Evolutionary conservation across 1,140 invertebrate species (phyloP).

Genomic region (Metaphire vulgaris): DNA sequence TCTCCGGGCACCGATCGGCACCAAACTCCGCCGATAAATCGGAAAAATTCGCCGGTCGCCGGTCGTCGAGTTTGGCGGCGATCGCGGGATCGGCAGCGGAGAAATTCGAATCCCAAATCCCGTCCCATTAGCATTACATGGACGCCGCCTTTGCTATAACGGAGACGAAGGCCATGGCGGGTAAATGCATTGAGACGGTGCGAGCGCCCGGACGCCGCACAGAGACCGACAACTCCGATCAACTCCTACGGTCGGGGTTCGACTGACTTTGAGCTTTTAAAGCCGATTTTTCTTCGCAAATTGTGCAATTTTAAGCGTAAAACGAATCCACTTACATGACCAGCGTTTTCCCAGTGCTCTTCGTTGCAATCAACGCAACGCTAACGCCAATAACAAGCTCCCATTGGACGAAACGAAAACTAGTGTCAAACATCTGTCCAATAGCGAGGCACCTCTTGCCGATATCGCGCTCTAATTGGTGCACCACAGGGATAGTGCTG

Average conservation of each 20-base stretch:
- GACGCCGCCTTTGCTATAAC: too few relatives aligned
- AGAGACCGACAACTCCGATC: too few relatives aligned
- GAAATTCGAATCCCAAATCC: not conserved
- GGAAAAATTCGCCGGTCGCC: not conserved
- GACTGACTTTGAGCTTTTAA: not conserved
- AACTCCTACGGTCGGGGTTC: too few relatives aligned
- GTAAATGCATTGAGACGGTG: not conserved
- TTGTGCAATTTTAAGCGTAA: not conserved
- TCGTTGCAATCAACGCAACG: not conserved
- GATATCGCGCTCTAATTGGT: too few relatives aligned
- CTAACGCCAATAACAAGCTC: not conserved
- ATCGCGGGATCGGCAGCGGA: not conserved
- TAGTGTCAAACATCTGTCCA: not conserved
- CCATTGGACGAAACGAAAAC: slow-evolving; percentile 15
- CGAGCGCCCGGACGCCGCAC: too few relatives aligned
- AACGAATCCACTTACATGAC: not conserved
- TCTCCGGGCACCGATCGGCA: too few relatives aligned
- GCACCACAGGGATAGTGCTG: too few relatives aligned
- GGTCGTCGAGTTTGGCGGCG: not conserved
- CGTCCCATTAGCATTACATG: not conserved
- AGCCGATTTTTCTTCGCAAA: not conserved
- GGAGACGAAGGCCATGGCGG: too few relatives aligned
- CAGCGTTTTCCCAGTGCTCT: not conserved
- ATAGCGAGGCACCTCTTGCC: too few relatives aligned
- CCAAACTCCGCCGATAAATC: not conserved